Conservation (phyloP, 2,113 vertebrate genomes). For the Atlantisia rogersi region DNA sequence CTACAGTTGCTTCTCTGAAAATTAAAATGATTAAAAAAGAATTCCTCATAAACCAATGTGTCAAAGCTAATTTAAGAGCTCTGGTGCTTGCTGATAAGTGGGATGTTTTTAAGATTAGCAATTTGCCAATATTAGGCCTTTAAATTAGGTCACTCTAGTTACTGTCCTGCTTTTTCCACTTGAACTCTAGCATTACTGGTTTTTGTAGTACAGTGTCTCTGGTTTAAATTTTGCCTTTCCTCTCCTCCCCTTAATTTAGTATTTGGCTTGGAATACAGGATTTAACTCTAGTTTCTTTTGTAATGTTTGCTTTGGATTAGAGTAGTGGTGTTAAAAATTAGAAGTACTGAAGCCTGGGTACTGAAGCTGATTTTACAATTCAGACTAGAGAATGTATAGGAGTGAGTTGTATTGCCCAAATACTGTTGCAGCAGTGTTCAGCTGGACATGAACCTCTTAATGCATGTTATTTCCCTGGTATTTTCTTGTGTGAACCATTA, state of each 20-base stretch:
- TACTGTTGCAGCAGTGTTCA: neutral
- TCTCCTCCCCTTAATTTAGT: neutral
- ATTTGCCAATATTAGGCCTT: neutral
- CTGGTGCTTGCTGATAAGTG: neutral
- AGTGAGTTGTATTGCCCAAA: neutral
- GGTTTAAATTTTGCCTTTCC: neutral
- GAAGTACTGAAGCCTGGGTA: neutral
- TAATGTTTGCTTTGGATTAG: neutral
- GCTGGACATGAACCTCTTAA: neutral
- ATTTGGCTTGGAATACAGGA: neutral
- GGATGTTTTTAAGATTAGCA: neutral
- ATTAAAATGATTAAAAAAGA: neutral
- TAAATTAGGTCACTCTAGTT: slow-evolving; percentile 15
- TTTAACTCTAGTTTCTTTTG: neutral
- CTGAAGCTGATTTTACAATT: neutral
- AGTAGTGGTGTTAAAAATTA: neutral
- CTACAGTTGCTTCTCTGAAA: neutral
- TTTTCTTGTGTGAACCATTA: neutral
- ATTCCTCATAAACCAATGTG: neutral
- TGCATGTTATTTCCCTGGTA: neutral
- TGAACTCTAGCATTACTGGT: neutral
- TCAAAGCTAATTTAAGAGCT: neutral
- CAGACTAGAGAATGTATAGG: neutral
- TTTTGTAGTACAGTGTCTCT: neutral
- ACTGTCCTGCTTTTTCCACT: slow-evolving; percentile 47